Percentiles rank a stretch among this genome's conserved stretches.
Evolutionary conservation across 2,797 vertebrate species (phyloP).

Genomic region (Catamblyrhynchus diadema): DNA sequence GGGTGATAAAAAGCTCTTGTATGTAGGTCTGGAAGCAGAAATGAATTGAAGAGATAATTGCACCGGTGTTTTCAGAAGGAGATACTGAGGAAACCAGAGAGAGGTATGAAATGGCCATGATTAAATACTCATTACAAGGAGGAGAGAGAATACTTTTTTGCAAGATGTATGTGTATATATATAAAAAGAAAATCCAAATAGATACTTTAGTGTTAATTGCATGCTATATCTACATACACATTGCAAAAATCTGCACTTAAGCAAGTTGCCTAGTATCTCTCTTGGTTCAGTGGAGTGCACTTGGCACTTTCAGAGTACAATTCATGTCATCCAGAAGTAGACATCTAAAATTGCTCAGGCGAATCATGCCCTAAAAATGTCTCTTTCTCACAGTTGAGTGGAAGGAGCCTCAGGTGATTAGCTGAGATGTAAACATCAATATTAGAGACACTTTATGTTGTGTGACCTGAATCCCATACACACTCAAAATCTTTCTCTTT

Average conservation of each 20-base stretch:
- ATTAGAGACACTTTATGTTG: not conserved
- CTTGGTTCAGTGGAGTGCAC: not conserved
- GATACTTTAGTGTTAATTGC: not conserved
- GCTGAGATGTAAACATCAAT: constrained; percentile 40
- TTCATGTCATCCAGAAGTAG: constrained; percentile 24
- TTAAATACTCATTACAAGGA: not conserved
- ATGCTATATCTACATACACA: not conserved
- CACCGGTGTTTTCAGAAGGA: not conserved
- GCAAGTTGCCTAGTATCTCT: not conserved
- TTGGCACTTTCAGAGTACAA: not conserved
- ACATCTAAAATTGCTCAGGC: not conserved
- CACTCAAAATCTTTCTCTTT: not conserved
- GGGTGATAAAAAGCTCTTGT: not conserved
- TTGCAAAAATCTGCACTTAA: not conserved
- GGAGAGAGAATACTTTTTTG: not conserved
- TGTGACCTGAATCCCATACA: not conserved
- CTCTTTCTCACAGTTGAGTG: constrained; percentile 19
- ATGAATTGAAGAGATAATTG: not conserved
- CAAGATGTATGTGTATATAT: rapidly evolving
- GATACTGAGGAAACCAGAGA: not conserved
- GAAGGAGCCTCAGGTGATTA: constrained; percentile 28
- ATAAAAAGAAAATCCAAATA: not conserved
- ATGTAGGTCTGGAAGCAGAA: not conserved
- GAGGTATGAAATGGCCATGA: not conserved
- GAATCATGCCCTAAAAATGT: not conserved